Percentiles rank a stretch among this genome's conserved stretches.
Conservation (phyloP, 2,797 vertebrate genomes). For the Oryzias dopingdopingensis region DNA sequence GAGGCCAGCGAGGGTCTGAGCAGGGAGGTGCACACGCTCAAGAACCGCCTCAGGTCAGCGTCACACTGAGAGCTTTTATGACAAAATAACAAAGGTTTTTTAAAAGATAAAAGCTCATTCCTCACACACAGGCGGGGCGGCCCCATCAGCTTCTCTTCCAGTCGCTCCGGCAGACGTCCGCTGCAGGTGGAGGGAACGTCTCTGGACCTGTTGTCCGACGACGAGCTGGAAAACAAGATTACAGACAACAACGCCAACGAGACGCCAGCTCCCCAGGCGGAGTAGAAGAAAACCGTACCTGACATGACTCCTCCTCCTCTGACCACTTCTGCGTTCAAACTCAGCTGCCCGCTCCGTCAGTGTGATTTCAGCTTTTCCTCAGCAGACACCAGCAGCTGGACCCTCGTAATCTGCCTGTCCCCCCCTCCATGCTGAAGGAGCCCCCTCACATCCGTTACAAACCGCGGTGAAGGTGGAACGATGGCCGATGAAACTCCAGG, state of each 20-base stretch:
- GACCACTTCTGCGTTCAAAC: neutral
- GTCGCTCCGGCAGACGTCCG: conserved; percentile 88
- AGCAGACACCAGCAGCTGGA: conserved; percentile 62
- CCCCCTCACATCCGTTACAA: conserved; percentile 10
- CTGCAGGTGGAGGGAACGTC: conserved; percentile 92
- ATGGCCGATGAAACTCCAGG: conserved; percentile 14
- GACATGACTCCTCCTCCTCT: conserved; percentile 59
- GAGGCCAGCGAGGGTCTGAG: conserved; percentile 93
- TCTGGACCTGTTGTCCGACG: conserved; percentile 84
- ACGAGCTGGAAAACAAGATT: conserved; percentile 90
- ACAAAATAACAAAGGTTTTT: too few species aligned
- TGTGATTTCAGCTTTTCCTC: conserved; percentile 12
- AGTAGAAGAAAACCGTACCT: conserved; percentile 71
- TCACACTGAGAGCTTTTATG: too few species aligned
- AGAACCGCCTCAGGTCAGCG: conserved; percentile 91
- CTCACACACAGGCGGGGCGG: conserved; percentile 81
- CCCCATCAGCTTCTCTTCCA: conserved; percentile 88
- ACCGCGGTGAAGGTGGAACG: neutral
- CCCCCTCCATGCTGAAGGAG: conserved; percentile 49
- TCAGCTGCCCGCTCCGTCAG: conserved; percentile 1
- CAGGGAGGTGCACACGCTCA: conserved; percentile 94
- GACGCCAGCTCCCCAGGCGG: conserved; percentile 73
- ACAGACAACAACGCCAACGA: conserved; percentile 89
- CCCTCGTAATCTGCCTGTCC: conserved; percentile 55
- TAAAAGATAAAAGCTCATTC: neutral